Evolutionary conservation across 2,113 vertebrate genomes (phyloP).

Genomic region (Notothenia rossii): DNA sequence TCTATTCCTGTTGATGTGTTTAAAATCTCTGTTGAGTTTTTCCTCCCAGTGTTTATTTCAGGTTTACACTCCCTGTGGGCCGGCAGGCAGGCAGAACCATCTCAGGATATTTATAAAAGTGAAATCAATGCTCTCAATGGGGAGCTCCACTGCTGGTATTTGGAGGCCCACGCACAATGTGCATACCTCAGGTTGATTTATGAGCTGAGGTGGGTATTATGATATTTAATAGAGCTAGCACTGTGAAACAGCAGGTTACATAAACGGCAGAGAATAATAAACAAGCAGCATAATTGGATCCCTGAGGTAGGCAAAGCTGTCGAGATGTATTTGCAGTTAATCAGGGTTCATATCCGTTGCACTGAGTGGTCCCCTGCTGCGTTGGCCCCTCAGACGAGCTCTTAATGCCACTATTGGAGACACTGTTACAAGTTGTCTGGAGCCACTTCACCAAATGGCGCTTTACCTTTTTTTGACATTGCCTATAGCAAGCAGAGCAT

Average conservation of each 20-base stretch:
- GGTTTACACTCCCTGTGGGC: conserved; percentile 48
- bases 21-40: conserved; percentile 27
- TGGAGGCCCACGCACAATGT: conserved; percentile 46
- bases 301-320: conserved; percentile 64
- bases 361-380: conserved; percentile 48
- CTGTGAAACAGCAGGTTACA: conserved; percentile 75
- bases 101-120: conserved; percentile 61
- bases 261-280: conserved; percentile 70
- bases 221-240: conserved; percentile 76
- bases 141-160: conserved; percentile 56
- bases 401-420: conserved; percentile 64
- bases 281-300: conserved; percentile 77
- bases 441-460: conserved; percentile 51
- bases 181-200: conserved; percentile 74
- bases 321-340: conserved; percentile 75
- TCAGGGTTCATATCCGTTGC: conserved; percentile 61
- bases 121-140: conserved; percentile 44
- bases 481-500: conserved; percentile 35
- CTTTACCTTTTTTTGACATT: conserved; percentile 33
- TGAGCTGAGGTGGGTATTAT: conserved; percentile 71
- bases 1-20: conserved; percentile 57
- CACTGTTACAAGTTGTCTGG: conserved; percentile 57
- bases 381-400: conserved; percentile 46
- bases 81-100: conserved; percentile 48
- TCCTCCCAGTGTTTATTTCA: conserved; percentile 41